Evolutionary conservation across 2,113 vertebrate genomes (phyloP).

Genomic region (Bettongia penicillata): DNA sequence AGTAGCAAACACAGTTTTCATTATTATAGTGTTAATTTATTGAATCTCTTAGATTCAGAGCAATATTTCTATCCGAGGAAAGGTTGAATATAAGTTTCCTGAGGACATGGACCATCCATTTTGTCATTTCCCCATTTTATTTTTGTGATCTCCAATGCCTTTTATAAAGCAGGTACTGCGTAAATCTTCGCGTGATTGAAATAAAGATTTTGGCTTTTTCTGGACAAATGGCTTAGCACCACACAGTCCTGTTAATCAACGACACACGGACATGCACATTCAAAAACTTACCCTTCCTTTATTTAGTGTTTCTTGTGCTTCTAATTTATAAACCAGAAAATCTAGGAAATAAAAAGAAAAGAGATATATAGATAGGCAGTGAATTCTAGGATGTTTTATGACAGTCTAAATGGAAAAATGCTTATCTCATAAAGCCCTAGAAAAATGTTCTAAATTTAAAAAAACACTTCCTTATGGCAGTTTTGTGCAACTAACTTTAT

Average conservation of each 20-base stretch:
- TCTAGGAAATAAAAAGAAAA: slow-evolving; percentile 85
- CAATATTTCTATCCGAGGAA: not conserved
- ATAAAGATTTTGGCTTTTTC: not conserved
- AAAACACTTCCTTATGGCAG: not conserved
- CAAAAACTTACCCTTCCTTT: slow-evolving; percentile 94
- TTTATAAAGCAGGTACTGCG: not conserved
- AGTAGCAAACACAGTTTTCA: not conserved
- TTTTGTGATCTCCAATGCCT: not conserved
- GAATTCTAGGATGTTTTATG: slow-evolving; percentile 22
- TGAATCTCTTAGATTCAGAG: not conserved
- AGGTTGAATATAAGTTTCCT: not conserved
- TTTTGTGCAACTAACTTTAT: not conserved
- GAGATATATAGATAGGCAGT: not conserved
- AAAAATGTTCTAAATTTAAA: not conserved
- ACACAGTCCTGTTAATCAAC: not conserved
- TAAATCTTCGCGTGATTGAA: not conserved
- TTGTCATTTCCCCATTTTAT: not conserved
- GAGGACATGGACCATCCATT: not conserved
- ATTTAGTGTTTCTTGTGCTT: slow-evolving; percentile 96
- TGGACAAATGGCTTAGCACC: not conserved
- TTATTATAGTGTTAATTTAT: not conserved
- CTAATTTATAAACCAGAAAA: slow-evolving; percentile 96
- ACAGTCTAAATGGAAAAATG: not conserved
- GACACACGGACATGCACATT: not conserved
- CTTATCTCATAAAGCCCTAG: slow-evolving; percentile 2